Conservation (phyloP, 1,140 invertebrate genomes). For the Brachionus angularis region DNA sequence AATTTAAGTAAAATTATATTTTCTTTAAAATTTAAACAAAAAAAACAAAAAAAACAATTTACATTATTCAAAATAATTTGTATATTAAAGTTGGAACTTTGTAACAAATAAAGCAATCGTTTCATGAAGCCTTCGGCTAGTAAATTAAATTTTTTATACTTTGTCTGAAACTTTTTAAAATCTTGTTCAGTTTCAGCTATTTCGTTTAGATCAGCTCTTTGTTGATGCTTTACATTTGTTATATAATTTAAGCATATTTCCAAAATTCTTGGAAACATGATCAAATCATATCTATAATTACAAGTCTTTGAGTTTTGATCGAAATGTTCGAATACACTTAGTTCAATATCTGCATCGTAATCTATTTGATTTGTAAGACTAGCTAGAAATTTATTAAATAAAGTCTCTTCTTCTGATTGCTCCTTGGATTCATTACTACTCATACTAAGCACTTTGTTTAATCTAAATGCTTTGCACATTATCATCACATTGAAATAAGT, state of each 20-base stretch:
- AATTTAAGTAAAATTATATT: background rate
- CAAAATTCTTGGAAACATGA: background rate
- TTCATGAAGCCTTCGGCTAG: background rate
- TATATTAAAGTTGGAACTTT: constrained; percentile 22
- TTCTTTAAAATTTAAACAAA: background rate
- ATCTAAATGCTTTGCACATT: constrained; percentile 7
- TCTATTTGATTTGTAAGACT: background rate
- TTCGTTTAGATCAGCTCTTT: background rate
- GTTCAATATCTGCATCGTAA: background rate
- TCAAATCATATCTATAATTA: constrained; percentile 2
- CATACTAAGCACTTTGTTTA: background rate
- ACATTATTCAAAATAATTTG: constrained; percentile 17
- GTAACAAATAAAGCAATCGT: background rate
- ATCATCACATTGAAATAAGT: constrained; percentile 29
- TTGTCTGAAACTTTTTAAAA: background rate
- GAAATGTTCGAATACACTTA: background rate
- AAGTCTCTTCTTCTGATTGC: no score
- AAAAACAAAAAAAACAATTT: no score
- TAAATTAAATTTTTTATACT: background rate
- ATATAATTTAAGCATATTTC: constrained; percentile 34
- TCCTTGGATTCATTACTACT: background rate
- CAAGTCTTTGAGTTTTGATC: background rate
- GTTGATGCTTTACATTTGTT: background rate
- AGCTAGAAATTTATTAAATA: background rate
- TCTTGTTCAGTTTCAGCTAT: background rate